These are phyloP conservation scores for Dicentrarchus labrax DNA, from an alignment of 2,113 vertebrate genomes.

Conservation along the genomic window DNA sequence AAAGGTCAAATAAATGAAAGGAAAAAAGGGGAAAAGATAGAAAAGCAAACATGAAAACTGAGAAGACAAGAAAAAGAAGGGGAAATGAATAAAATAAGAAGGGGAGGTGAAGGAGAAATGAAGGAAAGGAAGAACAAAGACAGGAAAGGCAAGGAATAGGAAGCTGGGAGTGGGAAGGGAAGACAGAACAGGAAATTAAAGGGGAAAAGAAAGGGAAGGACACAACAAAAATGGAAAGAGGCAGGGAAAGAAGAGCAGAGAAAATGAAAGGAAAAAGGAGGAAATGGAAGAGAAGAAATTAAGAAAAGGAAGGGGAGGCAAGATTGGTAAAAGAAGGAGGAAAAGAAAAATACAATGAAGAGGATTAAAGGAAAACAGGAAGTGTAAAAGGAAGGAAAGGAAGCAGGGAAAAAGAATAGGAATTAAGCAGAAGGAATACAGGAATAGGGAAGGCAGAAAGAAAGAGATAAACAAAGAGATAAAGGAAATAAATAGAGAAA, in stretches of 20 bases:
- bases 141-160: background rate
- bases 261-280: background rate
- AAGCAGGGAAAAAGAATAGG: background rate
- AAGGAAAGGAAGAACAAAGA: background rate
- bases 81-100: background rate
- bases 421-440: background rate
- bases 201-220: background rate
- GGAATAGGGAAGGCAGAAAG: too few species aligned
- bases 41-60: background rate
- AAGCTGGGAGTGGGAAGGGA: background rate
- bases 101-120: background rate
- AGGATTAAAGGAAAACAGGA: background rate
- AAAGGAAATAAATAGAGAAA: background rate
- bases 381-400: background rate
- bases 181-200: background rate
- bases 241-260: background rate
- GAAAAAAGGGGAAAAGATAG: too few species aligned
- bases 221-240: background rate
- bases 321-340: background rate
- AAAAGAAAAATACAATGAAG: background rate
- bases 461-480: too few species aligned
- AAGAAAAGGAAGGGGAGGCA: background rate
- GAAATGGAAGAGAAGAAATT: background rate
- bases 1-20: background rate
- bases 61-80: background rate